These are phyloP conservation scores for Brachyalestes nurse DNA, from an alignment of 2,797 vertebrate species.

Conservation along the genomic window DNA sequence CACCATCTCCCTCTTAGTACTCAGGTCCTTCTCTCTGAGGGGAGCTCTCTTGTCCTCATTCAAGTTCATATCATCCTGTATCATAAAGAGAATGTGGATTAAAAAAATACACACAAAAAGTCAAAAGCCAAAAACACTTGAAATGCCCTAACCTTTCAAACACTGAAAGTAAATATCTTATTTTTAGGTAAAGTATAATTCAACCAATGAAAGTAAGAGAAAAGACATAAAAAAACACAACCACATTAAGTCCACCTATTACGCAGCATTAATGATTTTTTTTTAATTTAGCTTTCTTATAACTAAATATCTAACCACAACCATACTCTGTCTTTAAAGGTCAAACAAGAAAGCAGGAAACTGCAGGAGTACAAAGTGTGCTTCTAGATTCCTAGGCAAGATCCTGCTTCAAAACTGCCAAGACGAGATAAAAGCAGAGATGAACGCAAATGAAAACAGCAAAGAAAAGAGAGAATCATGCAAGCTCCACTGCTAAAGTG, in stretches of 20 bases:
- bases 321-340: slow-evolving; percentile 1
- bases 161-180: too few species aligned
- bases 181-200: too few species aligned
- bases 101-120: not conserved
- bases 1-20: slow-evolving; percentile 97
- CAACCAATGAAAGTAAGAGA: too few species aligned
- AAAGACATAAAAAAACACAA: too few species aligned
- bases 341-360: slow-evolving; percentile 30
- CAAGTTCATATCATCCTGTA: slow-evolving; percentile 98
- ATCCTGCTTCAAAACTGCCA: slow-evolving; percentile 6
- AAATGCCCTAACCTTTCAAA: too few species aligned
- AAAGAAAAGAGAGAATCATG: slow-evolving; percentile 33
- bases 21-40: slow-evolving; percentile 93
- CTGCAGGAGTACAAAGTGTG: not conserved
- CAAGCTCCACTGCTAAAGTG: slow-evolving; percentile 10
- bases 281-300: not conserved
- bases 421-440: slow-evolving; percentile 17
- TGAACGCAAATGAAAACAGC: slow-evolving; percentile 33
- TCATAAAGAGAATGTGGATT: slow-evolving; percentile 38
- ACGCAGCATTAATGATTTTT: too few species aligned
- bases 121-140: too few species aligned
- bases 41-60: slow-evolving; percentile 97
- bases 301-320: slow-evolving; percentile 17
- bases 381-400: slow-evolving; percentile 16
- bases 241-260: too few species aligned